phyloP scores from a whole-genome alignment of 2,797 vertebrate genomes.

The Pelobates cultripes region DNA sequence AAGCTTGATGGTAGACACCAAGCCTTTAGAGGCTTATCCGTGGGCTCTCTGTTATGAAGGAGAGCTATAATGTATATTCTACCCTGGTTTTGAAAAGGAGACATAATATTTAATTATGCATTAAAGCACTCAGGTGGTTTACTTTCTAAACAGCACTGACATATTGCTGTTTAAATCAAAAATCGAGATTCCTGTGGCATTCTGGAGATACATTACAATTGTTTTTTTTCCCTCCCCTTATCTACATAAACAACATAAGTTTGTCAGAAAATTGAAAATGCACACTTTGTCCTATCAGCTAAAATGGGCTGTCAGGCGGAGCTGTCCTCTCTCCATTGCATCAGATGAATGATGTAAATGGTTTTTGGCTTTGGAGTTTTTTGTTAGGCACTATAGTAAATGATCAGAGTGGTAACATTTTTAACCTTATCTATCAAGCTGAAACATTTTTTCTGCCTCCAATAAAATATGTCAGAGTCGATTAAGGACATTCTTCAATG shows the following conservation, averaged over 20 bases:
- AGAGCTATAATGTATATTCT: no score
- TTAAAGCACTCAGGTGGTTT: conserved; percentile 62
- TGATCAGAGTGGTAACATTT: conserved; percentile 82
- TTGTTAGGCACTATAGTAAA: conserved; percentile 74
- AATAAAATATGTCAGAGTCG: conserved; percentile 81
- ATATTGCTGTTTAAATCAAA: conserved; percentile 56
- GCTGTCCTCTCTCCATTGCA: conserved; percentile 60
- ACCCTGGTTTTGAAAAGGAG: conserved; percentile 16
- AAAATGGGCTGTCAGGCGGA: conserved; percentile 73
- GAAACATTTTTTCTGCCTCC: conserved; percentile 81
- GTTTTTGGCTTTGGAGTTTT: conserved; percentile 71
- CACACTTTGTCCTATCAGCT: conserved; percentile 73
- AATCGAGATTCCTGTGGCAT: conserved; percentile 58
- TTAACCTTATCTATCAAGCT: conserved; percentile 87
- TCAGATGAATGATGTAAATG: conserved; percentile 75
- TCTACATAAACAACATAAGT: conserved; percentile 75
- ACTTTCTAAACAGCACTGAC: conserved; percentile 56
- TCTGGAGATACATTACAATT: conserved; percentile 60
- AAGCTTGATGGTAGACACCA: no score
- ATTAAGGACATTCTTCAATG: conserved; percentile 81
- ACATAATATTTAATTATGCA: conserved; percentile 59
- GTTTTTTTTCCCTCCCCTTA: conserved; percentile 58
- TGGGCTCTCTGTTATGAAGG: no score
- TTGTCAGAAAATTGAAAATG: conserved; percentile 76
- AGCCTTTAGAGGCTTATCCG: no score